Percentiles rank a stretch among this genome's conserved stretches.
Conservation (phyloP, 2,113 vertebrate genomes). For the Kryptolebias marmoratus region DNA sequence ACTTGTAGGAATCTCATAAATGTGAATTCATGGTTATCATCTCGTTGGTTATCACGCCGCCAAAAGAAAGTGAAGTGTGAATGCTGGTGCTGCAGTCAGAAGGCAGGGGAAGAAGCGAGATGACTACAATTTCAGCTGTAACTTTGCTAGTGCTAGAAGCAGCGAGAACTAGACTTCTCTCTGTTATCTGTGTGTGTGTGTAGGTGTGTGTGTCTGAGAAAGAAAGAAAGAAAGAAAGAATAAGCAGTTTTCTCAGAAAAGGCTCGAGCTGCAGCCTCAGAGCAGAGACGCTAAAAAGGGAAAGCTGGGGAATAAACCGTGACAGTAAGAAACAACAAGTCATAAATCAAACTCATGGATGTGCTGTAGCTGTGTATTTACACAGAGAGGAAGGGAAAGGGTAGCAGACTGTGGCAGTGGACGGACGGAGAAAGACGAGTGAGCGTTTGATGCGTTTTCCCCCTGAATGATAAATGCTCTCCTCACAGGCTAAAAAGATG, state of each 20-base stretch:
- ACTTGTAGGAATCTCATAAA: not conserved
- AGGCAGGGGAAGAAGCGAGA: conserved; percentile 24
- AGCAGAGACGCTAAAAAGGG: conserved; percentile 12
- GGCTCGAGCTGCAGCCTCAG: conserved; percentile 1
- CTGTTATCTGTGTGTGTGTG: conserved; percentile 21
- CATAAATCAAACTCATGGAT: conserved; percentile 26
- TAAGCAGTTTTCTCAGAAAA: not conserved
- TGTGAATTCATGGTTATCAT: conserved; percentile 6
- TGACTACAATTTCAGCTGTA: conserved; percentile 63
- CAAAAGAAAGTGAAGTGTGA: conserved; percentile 31
- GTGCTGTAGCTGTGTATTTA: conserved; percentile 3
- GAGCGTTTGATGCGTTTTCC: conserved; percentile 23
- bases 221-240: not conserved
- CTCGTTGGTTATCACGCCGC: conserved; percentile 1
- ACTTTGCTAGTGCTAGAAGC: conserved; percentile 39
- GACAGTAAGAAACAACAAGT: conserved; percentile 28
- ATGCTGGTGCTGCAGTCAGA: conserved; percentile 42
- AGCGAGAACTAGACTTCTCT: conserved; percentile 32
- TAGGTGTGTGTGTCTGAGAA: not conserved
- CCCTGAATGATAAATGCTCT: conserved; percentile 52
- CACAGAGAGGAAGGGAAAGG: not conserved
- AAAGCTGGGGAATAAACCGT: conserved; percentile 21
- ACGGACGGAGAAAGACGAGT: conserved; percentile 10
- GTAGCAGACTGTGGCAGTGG: not conserved
- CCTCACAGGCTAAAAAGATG: not conserved